phyloP scores from a whole-genome alignment of 1,140 invertebrate species.

The Drosophila setifemur region DNA sequence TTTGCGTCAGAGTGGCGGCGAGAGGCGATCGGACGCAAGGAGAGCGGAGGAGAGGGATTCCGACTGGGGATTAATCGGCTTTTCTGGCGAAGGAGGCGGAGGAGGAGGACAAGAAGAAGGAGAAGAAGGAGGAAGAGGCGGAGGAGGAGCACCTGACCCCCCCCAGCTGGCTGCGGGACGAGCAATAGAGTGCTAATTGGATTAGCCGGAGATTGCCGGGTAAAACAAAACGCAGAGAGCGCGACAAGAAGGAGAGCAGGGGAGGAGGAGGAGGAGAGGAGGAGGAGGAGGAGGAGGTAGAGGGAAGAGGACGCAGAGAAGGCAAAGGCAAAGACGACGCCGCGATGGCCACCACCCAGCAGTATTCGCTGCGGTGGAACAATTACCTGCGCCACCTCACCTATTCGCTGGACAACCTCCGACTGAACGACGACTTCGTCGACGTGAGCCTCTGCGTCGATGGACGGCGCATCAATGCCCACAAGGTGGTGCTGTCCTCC shows the following conservation, averaged over 20 bases:
- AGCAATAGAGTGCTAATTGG: slow-evolving; percentile 27
- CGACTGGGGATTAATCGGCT: no score
- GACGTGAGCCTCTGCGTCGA: slow-evolving; percentile 94
- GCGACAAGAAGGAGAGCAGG: background rate
- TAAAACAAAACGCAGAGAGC: no score
- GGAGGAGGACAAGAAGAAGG: background rate
- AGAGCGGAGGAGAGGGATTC: no score
- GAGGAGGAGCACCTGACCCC: background rate
- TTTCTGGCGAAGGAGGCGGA: background rate
- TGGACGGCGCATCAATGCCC: slow-evolving; percentile 90
- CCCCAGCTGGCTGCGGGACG: slow-evolving; percentile 8
- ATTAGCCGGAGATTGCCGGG: slow-evolving; percentile 7
- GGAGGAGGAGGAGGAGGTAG: background rate
- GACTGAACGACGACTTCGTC: slow-evolving; percentile 90
- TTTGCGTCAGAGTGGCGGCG: no score
- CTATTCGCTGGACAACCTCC: slow-evolving; percentile 89
- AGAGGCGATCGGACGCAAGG: no score
- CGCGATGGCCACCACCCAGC: slow-evolving; percentile 83
- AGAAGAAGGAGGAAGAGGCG: no score
- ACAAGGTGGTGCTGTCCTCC: slow-evolving; percentile 92
- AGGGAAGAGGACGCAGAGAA: no score
- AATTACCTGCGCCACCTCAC: slow-evolving; percentile 89
- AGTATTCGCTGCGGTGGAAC: slow-evolving; percentile 90
- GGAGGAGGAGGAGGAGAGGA: background rate
- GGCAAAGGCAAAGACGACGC: slow-evolving; percentile 4